Evolutionary conservation across 2,113 vertebrate genomes (phyloP), one percentile per base, ranked within the genome.

Genomic region (Ramphastos sulfuratus): DNA sequence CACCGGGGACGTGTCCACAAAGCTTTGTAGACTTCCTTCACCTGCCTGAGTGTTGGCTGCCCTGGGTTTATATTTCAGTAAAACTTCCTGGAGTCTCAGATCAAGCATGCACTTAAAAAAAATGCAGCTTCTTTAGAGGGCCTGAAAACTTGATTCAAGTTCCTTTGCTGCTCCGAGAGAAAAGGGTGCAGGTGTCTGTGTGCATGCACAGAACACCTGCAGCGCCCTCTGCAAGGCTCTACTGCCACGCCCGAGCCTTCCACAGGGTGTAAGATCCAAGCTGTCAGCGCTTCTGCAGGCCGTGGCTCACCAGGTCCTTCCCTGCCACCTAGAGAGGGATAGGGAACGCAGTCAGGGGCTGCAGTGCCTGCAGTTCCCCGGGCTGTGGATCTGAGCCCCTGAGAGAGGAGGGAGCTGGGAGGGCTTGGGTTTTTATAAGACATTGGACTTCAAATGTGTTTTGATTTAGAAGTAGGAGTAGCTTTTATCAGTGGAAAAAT

Each of bases 401-500:
- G 18, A 58, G 61, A 24, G 11, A 59, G 24, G 20, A 74, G 18
- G 14, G 35, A 37, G 8, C 6, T 37, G 8, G 5, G 10, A 66
- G 12, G 17, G 13, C 52, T 52, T 84, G 66, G 28, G 4, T 56
- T 30, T 75, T 54, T 54, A 39, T 11, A 76, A 64, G 50, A 59
- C 37, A 28, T 35, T 3, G 5, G 20, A 54, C 24, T 90, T 82
- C 23, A 25, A 39, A 85, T 90, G 85, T 60, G 25, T 58, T 87
- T 46, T 86, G 37, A 46, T 89, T 91, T 63, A 88, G 37, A 79
- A 74, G 30, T 35, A 74, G 56, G 74, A 56, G 8, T 56, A 60
- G 37, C 77, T 94, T 87, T 31, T 74, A 48, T 92, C 48, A 66
- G 42, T 64, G 39, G 14, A 13, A 85, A 92, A 94, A 71, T 73